Evolutionary conservation across 2,113 vertebrate genomes (phyloP), one percentile per base, ranked within the genome.

Genomic region (Ophthalmolycus amberensis): DNA sequence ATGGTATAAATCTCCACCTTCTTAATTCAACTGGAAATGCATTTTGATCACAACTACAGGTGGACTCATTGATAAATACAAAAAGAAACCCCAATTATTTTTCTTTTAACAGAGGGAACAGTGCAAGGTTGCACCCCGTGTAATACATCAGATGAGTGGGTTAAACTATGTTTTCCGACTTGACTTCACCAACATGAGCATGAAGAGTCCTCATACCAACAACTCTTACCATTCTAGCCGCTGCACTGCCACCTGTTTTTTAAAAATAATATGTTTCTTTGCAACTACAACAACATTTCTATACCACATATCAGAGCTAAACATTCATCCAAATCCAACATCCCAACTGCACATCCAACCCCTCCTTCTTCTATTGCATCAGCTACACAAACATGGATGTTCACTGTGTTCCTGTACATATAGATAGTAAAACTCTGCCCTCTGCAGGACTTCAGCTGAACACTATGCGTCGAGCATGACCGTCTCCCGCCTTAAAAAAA

Each of bases 361-460:
- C 22, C 32, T 60, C 38, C 29, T 68, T 38, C 38, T 38, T 66
- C n/a, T 25, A 27, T 54, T 81, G 56, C 64, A 0, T 80, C 87
- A 81, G 48, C 63, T 29, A 81, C 80, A 77, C 79, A 88, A 90
- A 87, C 90, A 83, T 81, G 68, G 65, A 74, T 79, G 77, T 60
- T 82, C 50, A 34, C 44, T 60, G 65, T 59, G 62, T 68, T 79
- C 70, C 58, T 85, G 75, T 16, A 42, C 68, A 42, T 89, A 90
- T 90, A 88, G 66, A 87, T 83, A 91, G 94, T 85, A 92, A 94
- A 94, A 94, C 90, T 93, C 94, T 95, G 95, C 95, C 95, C 94
- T 94, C 95, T 95, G 90, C 93, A 95, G 95, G 95, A 86, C 76
- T 71, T 64, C 34, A 58, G 68, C 46, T 64, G 91, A 75, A 92